Percentiles rank a stretch among this genome's conserved stretches.
Evolutionary conservation across 1,140 invertebrate species (phyloP).

Genomic region (Cherax destructor): DNA sequence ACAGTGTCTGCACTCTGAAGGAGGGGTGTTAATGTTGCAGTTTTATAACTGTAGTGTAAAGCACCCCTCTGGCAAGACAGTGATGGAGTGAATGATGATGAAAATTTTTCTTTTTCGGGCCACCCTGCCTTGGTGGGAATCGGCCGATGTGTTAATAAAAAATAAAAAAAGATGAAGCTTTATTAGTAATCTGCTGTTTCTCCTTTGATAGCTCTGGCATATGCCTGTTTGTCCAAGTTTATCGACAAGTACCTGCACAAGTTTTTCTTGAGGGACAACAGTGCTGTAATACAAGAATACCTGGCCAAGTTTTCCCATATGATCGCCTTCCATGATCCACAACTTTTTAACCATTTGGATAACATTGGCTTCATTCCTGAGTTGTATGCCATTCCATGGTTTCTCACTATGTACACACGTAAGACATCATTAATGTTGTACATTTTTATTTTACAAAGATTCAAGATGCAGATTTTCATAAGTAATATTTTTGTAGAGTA

Average conservation of each 20-base stretch:
- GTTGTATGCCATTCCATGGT: constrained; percentile 99
- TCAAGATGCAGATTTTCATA: too few species aligned
- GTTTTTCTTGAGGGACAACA: constrained; percentile 99
- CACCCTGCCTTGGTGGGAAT: too few species aligned
- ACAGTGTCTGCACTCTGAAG: too few species aligned
- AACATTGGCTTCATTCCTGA: constrained; percentile 97
- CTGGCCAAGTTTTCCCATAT: constrained; percentile 97
- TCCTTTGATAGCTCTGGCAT: constrained; percentile 87
- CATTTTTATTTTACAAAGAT: too few species aligned
- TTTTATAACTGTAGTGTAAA: too few species aligned
- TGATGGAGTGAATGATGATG: too few species aligned
- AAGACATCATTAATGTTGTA: constrained; percentile 75
- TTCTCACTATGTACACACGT: constrained; percentile 99
- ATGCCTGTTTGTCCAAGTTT: constrained; percentile 94
- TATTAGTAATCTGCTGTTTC: constrained; percentile 1
- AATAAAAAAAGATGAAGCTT: too few species aligned
- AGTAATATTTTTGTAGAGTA: too few species aligned
- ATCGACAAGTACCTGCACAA: constrained; percentile 97
- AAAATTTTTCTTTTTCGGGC: too few species aligned
- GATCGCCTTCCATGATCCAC: constrained; percentile 95
- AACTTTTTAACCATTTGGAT: constrained; percentile 92
- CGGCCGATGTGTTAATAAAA: too few species aligned
- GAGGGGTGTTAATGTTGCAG: too few species aligned
- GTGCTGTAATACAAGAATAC: constrained; percentile 97
- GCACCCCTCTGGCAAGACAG: too few species aligned